Base-by-base conservation (phyloP, 1,140 invertebrate species). In the Zaprionus ornatus region DNA sequence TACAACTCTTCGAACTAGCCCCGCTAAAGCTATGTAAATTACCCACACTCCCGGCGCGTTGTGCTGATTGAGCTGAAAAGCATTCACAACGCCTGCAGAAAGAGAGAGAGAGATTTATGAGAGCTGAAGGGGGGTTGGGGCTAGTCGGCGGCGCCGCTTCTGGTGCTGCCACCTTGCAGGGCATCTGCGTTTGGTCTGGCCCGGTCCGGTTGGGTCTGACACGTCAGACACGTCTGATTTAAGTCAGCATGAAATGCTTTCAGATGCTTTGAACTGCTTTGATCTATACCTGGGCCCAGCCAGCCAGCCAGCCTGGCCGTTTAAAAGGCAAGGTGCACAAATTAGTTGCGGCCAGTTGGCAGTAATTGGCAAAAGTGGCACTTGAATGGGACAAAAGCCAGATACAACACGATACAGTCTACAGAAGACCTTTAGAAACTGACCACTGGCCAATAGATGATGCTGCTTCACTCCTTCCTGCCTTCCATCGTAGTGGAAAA, bases 321-420 rank as follows among this genome's bases (percentile, higher is more conserved):
- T 68, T 32, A 70, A 66, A 64, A 71, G 67, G 56, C 57, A 79
- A 76, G 65, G 62, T 62, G 80, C 74, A 60, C 62, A 68, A 81
- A 85, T 85, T 81, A 75, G 64, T 62, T 29, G 56, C 48, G 52
- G 29, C 56, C 56, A 60, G 60, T 71, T 71, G 77, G 25, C 65
- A 63, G 45, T 79, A 70, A 74, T 75, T 74, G 65, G 23, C 60
- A 73, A 61, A 37, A 74, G 57, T 62, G 21, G 25, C 57, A 82
- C 67, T 70, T 64, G 55, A 60, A 13, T 45, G 17, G 9, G 50
- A 29, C 25, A 74, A 74, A 67, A 60, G 73, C 45, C 57, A 62
- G 66, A 56, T 45, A 45, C 40, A 42, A 48, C 35, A 37, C 37
- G 45, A 59, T 59, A 66, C 45, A 21, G 15, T 45, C 35, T 17